Evolutionary conservation across 2,888 invertebrate genomes (phyloP), one percentile per base, ranked within the genome.

Genomic region (Scaptomyza parva): DNA sequence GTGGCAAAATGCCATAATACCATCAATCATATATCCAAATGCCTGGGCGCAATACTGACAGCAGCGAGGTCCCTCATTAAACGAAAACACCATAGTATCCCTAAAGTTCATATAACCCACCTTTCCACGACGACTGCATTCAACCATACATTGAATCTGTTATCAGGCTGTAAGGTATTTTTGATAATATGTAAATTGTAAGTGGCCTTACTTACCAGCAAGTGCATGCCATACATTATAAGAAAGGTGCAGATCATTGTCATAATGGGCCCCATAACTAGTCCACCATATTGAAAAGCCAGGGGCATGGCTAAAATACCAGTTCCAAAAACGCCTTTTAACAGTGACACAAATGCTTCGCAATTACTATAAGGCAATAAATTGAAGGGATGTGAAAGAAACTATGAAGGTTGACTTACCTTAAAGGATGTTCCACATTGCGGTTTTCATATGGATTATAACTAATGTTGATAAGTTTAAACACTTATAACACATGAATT

Each of bases 1-100:
- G 91, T 99, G 94, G 89, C 98, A 98, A 41, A 97, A 93, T 52
- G 97, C 95, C 44, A 96, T 92, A 90, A 96, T 95, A 87, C 93
- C 92, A 90, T 96, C 96, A 65, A 96, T 94, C 84, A 94, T 93
- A 14, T 9, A 33, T 0, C 69, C 65, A 0, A 66, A 18, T 0
- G 9, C 40, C n/a, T 11, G 53, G 0, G 78, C 24, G 0, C 37
- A 40, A 2, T 8, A 14, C 0, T 4, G 20, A 1, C 52, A 40
- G 7, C 35, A 66, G 0, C 12, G 4, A 1, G 88, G 86, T 0
- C 82, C 82, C 22, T 57, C 55, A 1, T 1, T 9, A 3, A 72
- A 61, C 12, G 88, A 58, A 17, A 43, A 79, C 1, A 1, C 30
- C 70, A 79, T 75, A 0, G 88, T 41, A 0, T 76, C 35, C 0